phyloP scores from a whole-genome alignment of 2,113 vertebrate species.

The Melanostigma gelatinosum region DNA sequence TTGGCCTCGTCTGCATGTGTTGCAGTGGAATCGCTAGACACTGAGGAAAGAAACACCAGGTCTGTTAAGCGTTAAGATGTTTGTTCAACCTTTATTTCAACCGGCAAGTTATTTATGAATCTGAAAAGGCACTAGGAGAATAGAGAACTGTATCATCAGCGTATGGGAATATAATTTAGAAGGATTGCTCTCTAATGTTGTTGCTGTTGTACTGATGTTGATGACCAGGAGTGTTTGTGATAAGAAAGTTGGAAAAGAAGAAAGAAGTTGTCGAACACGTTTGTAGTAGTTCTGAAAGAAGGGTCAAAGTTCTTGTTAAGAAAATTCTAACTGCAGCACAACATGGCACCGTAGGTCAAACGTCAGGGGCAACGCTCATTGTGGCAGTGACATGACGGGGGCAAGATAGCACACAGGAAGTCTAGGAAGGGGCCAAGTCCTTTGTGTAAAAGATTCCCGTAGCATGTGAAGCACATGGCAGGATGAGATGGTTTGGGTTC shows the following conservation, averaged over 20 bases:
- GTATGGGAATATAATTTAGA: background rate
- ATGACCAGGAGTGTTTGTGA: background rate
- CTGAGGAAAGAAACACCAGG: constrained; percentile 14
- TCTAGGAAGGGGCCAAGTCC: background rate
- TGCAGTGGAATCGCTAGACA: accelerated
- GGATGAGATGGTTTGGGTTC: background rate
- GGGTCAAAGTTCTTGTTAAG: background rate
- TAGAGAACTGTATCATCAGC: background rate
- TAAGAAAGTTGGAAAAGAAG: background rate
- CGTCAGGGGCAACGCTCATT: background rate
- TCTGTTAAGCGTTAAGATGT: background rate
- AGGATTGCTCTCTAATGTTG: background rate
- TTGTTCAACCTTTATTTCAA: background rate
- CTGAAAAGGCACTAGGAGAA: background rate
- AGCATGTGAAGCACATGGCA: background rate
- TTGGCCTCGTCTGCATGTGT: accelerated
- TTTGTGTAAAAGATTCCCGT: background rate
- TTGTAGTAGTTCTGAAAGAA: background rate
- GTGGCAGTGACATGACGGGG: no score
- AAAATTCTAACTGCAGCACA: background rate
- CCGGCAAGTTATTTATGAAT: background rate
- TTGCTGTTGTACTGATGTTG: no score
- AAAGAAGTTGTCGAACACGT: background rate
- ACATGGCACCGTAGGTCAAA: background rate
- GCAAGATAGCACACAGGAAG: background rate